Percentiles rank a stretch among this genome's conserved stretches.
phyloP scores from a whole-genome alignment of 2,113 vertebrate genomes.

The Dicentrarchus labrax region DNA sequence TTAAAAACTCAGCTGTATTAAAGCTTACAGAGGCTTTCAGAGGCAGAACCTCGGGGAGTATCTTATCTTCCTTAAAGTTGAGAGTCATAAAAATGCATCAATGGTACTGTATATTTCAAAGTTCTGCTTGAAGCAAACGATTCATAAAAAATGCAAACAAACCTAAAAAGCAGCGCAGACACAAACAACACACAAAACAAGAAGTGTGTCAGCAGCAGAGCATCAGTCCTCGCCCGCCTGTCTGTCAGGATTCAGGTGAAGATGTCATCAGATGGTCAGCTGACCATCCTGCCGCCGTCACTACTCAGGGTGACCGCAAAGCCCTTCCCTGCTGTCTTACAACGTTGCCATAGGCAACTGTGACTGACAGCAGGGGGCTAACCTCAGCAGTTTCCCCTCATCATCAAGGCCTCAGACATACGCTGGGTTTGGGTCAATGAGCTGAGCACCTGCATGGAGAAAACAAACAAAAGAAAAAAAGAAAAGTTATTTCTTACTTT shows the following conservation, averaged over 20 bases:
- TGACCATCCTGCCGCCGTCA: constrained; percentile 64
- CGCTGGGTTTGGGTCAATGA: constrained; percentile 79
- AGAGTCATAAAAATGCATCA: constrained; percentile 32
- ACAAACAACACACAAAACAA: not conserved
- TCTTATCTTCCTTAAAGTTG: constrained; percentile 23
- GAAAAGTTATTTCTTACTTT: not conserved
- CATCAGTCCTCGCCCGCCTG: constrained; percentile 81
- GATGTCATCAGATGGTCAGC: constrained; percentile 77
- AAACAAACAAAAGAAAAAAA: not conserved
- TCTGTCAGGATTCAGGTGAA: constrained; percentile 77
- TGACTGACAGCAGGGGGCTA: constrained; percentile 80
- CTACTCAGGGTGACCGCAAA: not conserved
- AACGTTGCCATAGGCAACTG: constrained; percentile 34
- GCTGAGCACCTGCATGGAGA: constrained; percentile 80
- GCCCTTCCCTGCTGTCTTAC: constrained; percentile 61
- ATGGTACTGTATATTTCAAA: constrained; percentile 19
- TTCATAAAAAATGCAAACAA: constrained; percentile 28
- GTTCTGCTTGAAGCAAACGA: not conserved
- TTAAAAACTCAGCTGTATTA: constrained; percentile 50
- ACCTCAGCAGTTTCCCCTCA: constrained; percentile 85
- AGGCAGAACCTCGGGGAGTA: constrained; percentile 35
- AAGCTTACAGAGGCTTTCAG: constrained; percentile 52
- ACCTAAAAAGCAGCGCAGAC: constrained; percentile 8
- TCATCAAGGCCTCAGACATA: constrained; percentile 61
- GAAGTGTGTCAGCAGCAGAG: constrained; percentile 59